Evolutionary conservation across 2,888 invertebrate genomes (phyloP).

Genomic region (Craniophora ligustri): DNA sequence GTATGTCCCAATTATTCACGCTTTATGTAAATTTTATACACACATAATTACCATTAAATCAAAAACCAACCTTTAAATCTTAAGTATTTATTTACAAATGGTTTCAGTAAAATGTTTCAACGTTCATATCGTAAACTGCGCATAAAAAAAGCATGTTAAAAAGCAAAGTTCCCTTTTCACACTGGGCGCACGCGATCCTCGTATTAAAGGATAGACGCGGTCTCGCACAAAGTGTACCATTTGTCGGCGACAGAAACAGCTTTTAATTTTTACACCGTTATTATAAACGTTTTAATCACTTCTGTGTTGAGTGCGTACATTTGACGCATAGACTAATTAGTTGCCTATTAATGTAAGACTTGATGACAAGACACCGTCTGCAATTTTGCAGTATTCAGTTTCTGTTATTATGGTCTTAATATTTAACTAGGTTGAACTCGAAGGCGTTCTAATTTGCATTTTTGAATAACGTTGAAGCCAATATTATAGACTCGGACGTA

Average conservation of each 20-base stretch:
- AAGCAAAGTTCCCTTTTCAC: constrained; percentile 60
- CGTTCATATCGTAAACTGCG: constrained; percentile 26
- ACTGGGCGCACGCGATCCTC: constrained; percentile 63
- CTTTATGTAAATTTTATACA: no score
- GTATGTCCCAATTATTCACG: no score
- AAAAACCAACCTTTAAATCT: no score
- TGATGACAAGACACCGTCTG: constrained; percentile 9
- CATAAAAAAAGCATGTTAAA: constrained; percentile 50
- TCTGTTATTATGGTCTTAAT: constrained; percentile 5
- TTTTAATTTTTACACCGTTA: constrained; percentile 40
- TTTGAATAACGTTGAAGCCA: background rate
- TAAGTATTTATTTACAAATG: no score
- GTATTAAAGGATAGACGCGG: constrained; percentile 58
- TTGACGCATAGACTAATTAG: constrained; percentile 30
- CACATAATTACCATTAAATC: no score
- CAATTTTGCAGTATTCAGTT: background rate
- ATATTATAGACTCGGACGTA: background rate
- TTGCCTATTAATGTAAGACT: background rate
- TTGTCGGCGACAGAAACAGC: constrained; percentile 25
- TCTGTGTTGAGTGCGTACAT: constrained; percentile 15
- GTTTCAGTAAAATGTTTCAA: constrained; percentile 11
- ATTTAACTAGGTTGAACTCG: background rate
- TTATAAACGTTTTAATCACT: constrained; percentile 42
- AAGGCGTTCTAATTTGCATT: constrained; percentile 13
- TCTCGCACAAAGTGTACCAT: constrained; percentile 28